Evolutionary conservation across 2,113 vertebrate genomes (phyloP), one percentile per base, ranked within the genome.

Genomic region (Nibea coibor): DNA sequence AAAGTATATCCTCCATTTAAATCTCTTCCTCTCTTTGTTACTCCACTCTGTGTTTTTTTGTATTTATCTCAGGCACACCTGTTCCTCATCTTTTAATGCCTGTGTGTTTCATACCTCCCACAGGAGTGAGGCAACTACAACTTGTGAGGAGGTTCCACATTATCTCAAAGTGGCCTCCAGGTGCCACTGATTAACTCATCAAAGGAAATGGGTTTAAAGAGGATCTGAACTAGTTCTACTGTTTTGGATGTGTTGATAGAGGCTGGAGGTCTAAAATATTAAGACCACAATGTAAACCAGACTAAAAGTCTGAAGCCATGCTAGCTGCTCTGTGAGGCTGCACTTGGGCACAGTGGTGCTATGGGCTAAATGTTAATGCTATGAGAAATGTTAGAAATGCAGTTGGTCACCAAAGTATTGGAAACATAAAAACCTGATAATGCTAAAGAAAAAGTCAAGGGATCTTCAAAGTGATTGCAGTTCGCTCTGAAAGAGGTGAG

Each of bases 141-240:
- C 42, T 56, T 48, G 24, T 66, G 45, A 67, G 53, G 39, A 47
- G 28, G n/a, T 19, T 85, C 19, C 62, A 47, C 19, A 63, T 72
- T 17, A 67, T 63, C 48, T 68, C 19, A 59, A 48, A 22, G 71
- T 67, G 22, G 26, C 26, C 35, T 79, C 59, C 71, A 75, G 66
- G 39, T 74, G 58, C 63, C 15, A 20, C 31, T 50, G 63, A 82
- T 80, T 48, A 79, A 45, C 8, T 72, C 56, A 5, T 71, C 62
- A 69, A 68, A 76, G n/a, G 3, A 11, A 26, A 10, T 2, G 10
- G 17, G 6, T 61, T 61, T 42, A 61, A 62, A n/a, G 22, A 10
- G 48, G 2, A 72, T 64, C 58, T 12, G 42, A 42, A 2, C 14
- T 3, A 24, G 4, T 15, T 22, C 45, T 31, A 63, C 61, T 54